Conservation (phyloP, 2,113 vertebrate species). For the Epinephelus lanceolatus region DNA sequence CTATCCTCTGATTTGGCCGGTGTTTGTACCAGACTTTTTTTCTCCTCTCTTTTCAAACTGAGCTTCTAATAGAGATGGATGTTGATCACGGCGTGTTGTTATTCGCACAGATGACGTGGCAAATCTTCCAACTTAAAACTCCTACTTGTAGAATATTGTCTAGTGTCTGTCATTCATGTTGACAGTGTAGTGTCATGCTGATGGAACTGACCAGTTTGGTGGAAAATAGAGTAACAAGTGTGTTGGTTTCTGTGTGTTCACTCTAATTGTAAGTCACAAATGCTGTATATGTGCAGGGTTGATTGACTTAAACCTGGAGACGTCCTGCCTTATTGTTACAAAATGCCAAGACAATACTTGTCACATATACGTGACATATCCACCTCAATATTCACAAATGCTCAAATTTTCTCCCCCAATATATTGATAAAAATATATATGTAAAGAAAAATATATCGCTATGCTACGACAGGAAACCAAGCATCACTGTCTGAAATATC, state of each 20-base stretch:
- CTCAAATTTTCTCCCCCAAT: no score
- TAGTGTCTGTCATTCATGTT: neutral
- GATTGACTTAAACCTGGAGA: neutral
- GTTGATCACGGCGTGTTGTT: constrained; percentile 45
- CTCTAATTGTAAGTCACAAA: neutral
- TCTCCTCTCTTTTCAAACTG: constrained; percentile 51
- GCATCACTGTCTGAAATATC: no score
- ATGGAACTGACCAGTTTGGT: neutral
- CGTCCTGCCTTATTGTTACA: no score
- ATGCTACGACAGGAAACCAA: no score
- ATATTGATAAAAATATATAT: no score
- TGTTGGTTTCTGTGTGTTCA: neutral
- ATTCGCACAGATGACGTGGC: constrained; percentile 57
- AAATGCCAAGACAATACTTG: no score
- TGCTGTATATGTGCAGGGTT: neutral
- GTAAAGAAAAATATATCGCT: no score
- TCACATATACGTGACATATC: no score
- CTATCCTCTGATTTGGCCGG: constrained; percentile 73
- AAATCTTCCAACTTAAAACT: constrained; percentile 31
- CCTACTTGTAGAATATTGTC: neutral
- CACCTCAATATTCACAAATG: no score
- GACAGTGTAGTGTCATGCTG: neutral
- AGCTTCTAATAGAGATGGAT: constrained; percentile 63
- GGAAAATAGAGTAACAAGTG: neutral
- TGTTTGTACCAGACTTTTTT: constrained; percentile 53